Base-by-base conservation (phyloP, 2,888 invertebrate species). In the Nemoura dubitans region DNA sequence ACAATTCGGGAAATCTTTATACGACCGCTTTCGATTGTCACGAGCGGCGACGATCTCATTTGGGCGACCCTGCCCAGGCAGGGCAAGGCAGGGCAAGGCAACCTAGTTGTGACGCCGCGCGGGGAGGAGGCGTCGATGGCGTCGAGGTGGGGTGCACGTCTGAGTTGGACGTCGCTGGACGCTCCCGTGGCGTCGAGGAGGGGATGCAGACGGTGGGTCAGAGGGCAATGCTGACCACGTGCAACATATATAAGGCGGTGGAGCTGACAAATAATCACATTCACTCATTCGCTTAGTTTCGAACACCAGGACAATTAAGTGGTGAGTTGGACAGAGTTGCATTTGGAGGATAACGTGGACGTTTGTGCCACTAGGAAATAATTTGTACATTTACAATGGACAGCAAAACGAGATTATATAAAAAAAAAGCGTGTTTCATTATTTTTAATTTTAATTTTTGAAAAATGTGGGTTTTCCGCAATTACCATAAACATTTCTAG, bases 181-280 rank as follows among this genome's bases (percentile, higher is more conserved):
- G 36, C 85, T 42, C 42, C 25, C 59, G 59, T 59, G 85, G 7
- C 16, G 59, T 16, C 27, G 85, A 27, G 85, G 85, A 25, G 76
- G 85, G 26, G 85, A 43, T 27, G 28, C 43, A 29, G 85, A 43
- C 25, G 25, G 16, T 5, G 77, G 30, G 78, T 30, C 36, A 76
- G 77, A 78, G 59, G 84, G 27, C 43, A 76, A n/a, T 6, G 42
- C 59, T 85, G 85, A 85, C 85, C 77, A 42, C 85, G 77, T 42
- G 78, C 26, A 25, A 10, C 78, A 16, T 85, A 85, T 85, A 85
- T 77, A 78, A 85, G 59, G 76, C 43, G 26, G n/a, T 27, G 85
- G 83, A 76, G 26, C n/a, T 30, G 81, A 30, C 36, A 36, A n/a
- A 81, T 21, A 30, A 29, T 30, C 81, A 81, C 81, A 81, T 28